phyloP scores from a whole-genome alignment of 2,888 invertebrate genomes.

The Agapetus fuscipes region DNA sequence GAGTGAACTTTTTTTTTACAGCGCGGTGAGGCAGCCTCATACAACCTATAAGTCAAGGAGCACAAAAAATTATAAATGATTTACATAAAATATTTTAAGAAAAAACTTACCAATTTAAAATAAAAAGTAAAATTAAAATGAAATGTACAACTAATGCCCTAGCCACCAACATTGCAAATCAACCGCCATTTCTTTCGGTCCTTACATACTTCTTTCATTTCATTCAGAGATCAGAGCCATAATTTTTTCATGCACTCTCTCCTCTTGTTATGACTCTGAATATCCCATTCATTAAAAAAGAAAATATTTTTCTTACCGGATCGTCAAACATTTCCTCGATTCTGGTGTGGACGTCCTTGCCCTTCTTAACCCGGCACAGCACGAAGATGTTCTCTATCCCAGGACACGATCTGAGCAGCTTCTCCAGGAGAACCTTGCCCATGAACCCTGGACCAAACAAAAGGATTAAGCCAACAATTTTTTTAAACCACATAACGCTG shows the following conservation, averaged over 20 bases:
- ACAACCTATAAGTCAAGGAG: too few relatives aligned
- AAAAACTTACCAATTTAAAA: too few relatives aligned
- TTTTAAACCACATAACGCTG: not conserved
- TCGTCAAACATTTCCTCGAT: constrained; percentile 60
- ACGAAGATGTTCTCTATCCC: constrained; percentile 45
- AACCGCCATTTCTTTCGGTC: too few relatives aligned
- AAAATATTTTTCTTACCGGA: constrained; percentile 41
- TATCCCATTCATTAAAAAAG: not conserved
- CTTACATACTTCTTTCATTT: too few relatives aligned
- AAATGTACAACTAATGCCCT: too few relatives aligned
- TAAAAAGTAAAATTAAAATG: too few relatives aligned
- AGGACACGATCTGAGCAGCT: constrained; percentile 46
- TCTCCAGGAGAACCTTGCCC: constrained; percentile 47
- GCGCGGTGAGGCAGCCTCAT: too few relatives aligned
- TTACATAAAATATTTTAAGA: too few relatives aligned
- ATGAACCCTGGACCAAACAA: constrained; percentile 35
- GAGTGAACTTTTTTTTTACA: too few relatives aligned
- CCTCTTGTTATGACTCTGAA: not conserved
- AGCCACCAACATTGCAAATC: too few relatives aligned
- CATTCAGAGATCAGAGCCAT: too few relatives aligned
- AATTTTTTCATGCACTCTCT: constrained; percentile 2
- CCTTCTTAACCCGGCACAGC: constrained; percentile 48
- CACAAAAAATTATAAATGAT: too few relatives aligned
- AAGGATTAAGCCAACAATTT: constrained; percentile 5
- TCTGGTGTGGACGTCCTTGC: constrained; percentile 52